phyloP scores from a whole-genome alignment of 2,113 vertebrate genomes.

The Edolisoma coerulescens region DNA sequence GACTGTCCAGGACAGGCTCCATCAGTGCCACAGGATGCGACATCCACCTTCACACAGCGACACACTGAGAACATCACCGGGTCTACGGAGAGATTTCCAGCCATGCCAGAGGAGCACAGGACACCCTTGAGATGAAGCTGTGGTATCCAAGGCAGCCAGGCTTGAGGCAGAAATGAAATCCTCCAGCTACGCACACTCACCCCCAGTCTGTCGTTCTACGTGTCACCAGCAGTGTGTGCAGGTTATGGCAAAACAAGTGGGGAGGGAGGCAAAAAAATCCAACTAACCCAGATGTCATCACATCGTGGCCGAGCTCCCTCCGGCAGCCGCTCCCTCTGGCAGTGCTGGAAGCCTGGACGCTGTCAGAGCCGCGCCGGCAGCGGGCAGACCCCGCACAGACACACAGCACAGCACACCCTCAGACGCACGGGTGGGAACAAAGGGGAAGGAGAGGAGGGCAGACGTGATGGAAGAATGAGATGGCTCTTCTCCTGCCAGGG shows the following conservation, averaged over 20 bases:
- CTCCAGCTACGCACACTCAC: not conserved
- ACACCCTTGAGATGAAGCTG: not conserved
- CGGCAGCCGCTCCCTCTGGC: slow-evolving; percentile 5
- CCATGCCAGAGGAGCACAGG: not conserved
- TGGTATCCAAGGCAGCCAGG: not conserved
- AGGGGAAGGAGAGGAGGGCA: slow-evolving; percentile 48
- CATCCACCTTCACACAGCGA: not conserved
- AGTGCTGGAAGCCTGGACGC: not conserved
- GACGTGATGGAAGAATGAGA: slow-evolving; percentile 70
- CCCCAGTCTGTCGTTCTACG: not conserved
- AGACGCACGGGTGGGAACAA: slow-evolving; percentile 56
- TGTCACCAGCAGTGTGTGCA: not conserved
- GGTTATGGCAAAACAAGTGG: not conserved
- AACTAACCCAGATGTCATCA: not conserved
- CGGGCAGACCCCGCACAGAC: slow-evolving; percentile 52
- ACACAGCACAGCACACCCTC: slow-evolving; percentile 45
- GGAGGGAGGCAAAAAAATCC: not conserved
- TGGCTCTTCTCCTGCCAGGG: slow-evolving; percentile 70
- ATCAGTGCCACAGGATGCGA: not conserved
- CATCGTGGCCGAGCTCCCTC: not conserved
- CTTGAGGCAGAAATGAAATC: not conserved
- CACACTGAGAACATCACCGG: not conserved
- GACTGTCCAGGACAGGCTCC: not conserved
- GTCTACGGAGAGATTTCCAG: not conserved
- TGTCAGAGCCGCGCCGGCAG: not conserved